These are phyloP conservation scores for Buathra laborator DNA, from an alignment of 2,888 invertebrate genomes.

Conservation along the genomic window DNA sequence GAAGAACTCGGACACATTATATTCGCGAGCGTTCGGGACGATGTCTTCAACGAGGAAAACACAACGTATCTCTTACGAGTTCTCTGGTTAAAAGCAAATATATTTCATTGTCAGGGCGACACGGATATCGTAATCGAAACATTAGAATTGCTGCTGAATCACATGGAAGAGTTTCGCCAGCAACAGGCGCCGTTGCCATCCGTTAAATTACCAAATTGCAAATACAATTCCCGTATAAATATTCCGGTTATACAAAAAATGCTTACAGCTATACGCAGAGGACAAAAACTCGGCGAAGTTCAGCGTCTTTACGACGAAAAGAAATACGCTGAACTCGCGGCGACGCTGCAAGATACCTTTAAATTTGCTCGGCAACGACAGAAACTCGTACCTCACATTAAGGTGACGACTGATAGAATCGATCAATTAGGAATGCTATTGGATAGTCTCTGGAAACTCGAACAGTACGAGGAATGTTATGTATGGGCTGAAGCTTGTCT, in stretches of 20 bases:
- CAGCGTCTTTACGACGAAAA: slow-evolving; percentile 89
- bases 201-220: slow-evolving; percentile 86
- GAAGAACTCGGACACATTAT: slow-evolving; percentile 86
- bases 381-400: slow-evolving; percentile 76
- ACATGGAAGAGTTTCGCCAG: slow-evolving; percentile 78
- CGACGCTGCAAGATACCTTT: slow-evolving; percentile 90
- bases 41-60: slow-evolving; percentile 85
- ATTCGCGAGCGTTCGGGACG: slow-evolving; percentile 85
- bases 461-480: slow-evolving; percentile 88
- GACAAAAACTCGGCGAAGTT: slow-evolving; percentile 88
- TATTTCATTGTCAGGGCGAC: slow-evolving; percentile 86
- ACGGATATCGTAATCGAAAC: slow-evolving; percentile 86
- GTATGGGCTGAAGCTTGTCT: slow-evolving; percentile 92
- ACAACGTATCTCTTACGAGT: slow-evolving; percentile 85
- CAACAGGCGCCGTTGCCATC: slow-evolving; percentile 78
- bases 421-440: slow-evolving; percentile 87
- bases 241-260: slow-evolving; percentile 85
- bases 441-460: slow-evolving; percentile 89
- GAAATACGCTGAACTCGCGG: slow-evolving; percentile 89
- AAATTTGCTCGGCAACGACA: slow-evolving; percentile 85
- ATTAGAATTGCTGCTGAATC: slow-evolving; percentile 83
- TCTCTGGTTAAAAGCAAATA: slow-evolving; percentile 87
- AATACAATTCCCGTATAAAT: slow-evolving; percentile 86
- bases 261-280: slow-evolving; percentile 86
- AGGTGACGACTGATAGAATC: slow-evolving; percentile 84